A percentile compares a stretch with the other conserved stretches of the same genome.
These are phyloP conservation scores for Agriopis leucophaearia DNA, from an alignment of 2,888 invertebrate species.

Conservation along the genomic window DNA sequence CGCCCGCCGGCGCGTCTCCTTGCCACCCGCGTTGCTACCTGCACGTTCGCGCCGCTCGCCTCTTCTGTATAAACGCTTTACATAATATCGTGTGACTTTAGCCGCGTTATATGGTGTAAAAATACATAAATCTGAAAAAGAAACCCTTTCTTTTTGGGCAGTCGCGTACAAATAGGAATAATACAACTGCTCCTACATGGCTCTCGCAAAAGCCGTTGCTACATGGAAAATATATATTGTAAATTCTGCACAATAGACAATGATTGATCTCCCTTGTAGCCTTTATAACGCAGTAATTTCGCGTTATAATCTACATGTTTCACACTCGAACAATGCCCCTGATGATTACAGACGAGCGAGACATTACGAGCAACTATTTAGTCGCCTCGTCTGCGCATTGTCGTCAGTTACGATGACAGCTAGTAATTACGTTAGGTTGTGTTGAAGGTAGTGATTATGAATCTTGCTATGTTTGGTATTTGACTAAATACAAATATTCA, in stretches of 20 bases:
- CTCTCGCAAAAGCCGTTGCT: background rate
- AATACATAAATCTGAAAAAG: no score
- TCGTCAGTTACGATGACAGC: constrained; percentile 39
- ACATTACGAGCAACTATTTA: constrained; percentile 59
- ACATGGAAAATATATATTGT: background rate
- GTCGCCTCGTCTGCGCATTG: constrained; percentile 43
- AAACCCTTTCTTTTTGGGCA: no score
- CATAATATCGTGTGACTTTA: no score
- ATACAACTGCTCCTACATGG: no score
- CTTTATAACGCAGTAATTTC: constrained; percentile 1
- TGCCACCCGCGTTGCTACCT: no score
- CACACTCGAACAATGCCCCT: constrained; percentile 62
- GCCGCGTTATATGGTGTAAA: no score
- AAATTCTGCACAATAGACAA: constrained; percentile 3
- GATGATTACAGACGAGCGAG: constrained; percentile 66
- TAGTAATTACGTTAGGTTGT: constrained; percentile 39
- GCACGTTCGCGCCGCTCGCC: no score
- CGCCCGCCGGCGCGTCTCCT: no score
- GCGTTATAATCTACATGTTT: constrained; percentile 64
- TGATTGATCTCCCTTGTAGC: constrained; percentile 18
- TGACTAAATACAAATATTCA: background rate
- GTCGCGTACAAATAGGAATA: no score
- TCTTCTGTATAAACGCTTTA: no score
- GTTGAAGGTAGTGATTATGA: constrained; percentile 21
- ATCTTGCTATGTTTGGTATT: background rate